Evolutionary conservation across 2,113 vertebrate genomes (phyloP).

Genomic region (Coptodon bakossiorum): DNA sequence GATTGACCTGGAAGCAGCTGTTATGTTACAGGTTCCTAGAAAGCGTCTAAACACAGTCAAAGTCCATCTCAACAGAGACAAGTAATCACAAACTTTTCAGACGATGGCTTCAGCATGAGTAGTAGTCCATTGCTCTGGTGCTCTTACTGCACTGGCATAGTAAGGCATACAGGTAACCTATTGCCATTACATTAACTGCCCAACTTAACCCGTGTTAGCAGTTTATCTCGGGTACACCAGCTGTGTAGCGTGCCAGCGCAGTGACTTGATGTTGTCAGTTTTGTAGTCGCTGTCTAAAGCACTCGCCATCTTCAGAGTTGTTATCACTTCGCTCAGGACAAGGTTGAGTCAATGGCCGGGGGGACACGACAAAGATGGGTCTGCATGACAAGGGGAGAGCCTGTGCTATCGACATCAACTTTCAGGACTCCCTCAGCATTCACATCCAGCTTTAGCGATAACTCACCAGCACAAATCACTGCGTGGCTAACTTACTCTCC

Average conservation of each 20-base stretch:
- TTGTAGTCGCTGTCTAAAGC: background rate
- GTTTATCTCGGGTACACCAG: slow-evolving; percentile 61
- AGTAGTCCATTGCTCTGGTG: background rate
- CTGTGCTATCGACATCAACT: slow-evolving; percentile 2
- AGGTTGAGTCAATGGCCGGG: background rate
- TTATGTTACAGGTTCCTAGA: background rate
- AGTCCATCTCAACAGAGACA: slow-evolving; percentile 22
- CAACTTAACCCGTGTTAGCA: background rate
- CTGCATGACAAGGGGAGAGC: background rate
- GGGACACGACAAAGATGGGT: background rate
- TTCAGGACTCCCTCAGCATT: background rate
- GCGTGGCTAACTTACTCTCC: slow-evolving; percentile 31
- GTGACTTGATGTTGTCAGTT: background rate
- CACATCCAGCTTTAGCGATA: background rate
- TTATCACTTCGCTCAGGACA: background rate
- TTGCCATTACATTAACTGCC: slow-evolving; percentile 17
- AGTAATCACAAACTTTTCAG: background rate
- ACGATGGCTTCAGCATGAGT: slow-evolving; percentile 7
- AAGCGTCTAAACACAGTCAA: slow-evolving; percentile 8
- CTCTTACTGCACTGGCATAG: background rate
- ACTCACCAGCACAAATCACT: slow-evolving; percentile 21
- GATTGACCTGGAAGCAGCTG: slow-evolving; percentile 2
- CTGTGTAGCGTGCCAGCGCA: slow-evolving; percentile 23
- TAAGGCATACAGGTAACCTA: background rate
- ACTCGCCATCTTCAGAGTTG: slow-evolving; percentile 47